Conservation (phyloP, 1,140 invertebrate species). For the Ptiloglossa arizonensis region DNA sequence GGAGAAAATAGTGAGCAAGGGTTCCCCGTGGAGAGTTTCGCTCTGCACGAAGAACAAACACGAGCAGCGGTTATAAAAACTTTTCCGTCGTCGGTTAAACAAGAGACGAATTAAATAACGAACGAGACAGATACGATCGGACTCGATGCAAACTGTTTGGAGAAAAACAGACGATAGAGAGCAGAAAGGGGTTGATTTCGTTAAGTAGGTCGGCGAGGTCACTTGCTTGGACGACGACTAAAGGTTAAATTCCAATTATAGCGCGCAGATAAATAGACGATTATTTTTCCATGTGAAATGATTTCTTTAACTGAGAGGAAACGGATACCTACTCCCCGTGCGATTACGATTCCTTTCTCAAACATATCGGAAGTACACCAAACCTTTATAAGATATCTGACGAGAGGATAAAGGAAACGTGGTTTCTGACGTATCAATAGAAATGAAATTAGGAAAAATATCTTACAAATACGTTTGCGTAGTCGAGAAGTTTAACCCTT, state of each 20-base stretch:
- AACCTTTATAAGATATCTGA: not conserved
- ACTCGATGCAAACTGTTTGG: conserved; percentile 10
- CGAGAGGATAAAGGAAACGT: not conserved
- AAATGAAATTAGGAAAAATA: too few relatives aligned
- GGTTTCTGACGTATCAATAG: not conserved
- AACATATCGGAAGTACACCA: not conserved
- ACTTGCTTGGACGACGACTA: conserved; percentile 51
- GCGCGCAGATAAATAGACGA: conserved; percentile 51
- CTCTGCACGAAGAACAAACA: not conserved
- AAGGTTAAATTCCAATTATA: conserved; percentile 77
- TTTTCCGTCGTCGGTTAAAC: not conserved
- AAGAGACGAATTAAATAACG: conserved; percentile 47
- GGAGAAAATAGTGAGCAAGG: conserved; percentile 3
- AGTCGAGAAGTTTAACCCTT: too few relatives aligned
- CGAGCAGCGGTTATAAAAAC: conserved; percentile 10
- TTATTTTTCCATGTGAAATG: conserved; percentile 34
- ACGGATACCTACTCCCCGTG: not conserved
- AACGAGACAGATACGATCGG: conserved; percentile 23
- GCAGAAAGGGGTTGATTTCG: conserved; percentile 40
- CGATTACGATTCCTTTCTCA: not conserved
- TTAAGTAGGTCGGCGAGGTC: conserved; percentile 64
- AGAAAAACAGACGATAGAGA: conserved; percentile 32
- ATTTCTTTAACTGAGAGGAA: not conserved
- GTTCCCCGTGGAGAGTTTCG: not conserved
- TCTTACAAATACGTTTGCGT: too few relatives aligned